A percentile compares a stretch with the other conserved stretches of the same genome.
Evolutionary conservation across 2,888 invertebrate species (phyloP).

Genomic region (Antheraea yamamai): DNA sequence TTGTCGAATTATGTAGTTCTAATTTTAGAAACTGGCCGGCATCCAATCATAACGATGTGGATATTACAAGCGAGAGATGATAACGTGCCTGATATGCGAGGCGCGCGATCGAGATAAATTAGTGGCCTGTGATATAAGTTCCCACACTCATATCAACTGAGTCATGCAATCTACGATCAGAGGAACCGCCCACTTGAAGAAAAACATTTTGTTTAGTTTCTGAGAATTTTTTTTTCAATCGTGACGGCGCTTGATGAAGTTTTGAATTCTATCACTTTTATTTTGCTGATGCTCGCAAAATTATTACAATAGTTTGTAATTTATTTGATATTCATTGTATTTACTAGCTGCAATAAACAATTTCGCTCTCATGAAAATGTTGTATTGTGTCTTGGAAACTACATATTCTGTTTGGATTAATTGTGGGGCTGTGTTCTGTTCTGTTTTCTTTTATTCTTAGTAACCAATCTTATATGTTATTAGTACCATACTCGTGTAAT

Average conservation of each 20-base stretch:
- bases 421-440: neutral
- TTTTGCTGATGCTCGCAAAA: no score
- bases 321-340: no score
- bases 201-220: conserved; percentile 54
- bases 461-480: no score
- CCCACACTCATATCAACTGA: conserved; percentile 72
- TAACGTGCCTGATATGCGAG: conserved; percentile 57
- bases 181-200: conserved; percentile 66
- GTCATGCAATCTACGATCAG: conserved; percentile 66
- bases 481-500: no score
- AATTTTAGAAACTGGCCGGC: conserved; percentile 69
- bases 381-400: no score
- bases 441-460: no score
- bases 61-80: neutral
- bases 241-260: conserved; percentile 2
- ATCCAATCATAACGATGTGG: conserved; percentile 62
- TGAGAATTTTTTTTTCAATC: conserved; percentile 41
- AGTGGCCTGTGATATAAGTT: conserved; percentile 57
- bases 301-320: no score
- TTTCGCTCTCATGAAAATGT: no score
- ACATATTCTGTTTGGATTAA: no score
- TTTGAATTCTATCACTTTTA: neutral
- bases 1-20: conserved; percentile 63
- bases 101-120: conserved; percentile 56
- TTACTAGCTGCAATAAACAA: no score